Evolutionary conservation across 2,888 invertebrate genomes (phyloP), one percentile per base, ranked within the genome.

Genomic region (Heteromurus nitidus): DNA sequence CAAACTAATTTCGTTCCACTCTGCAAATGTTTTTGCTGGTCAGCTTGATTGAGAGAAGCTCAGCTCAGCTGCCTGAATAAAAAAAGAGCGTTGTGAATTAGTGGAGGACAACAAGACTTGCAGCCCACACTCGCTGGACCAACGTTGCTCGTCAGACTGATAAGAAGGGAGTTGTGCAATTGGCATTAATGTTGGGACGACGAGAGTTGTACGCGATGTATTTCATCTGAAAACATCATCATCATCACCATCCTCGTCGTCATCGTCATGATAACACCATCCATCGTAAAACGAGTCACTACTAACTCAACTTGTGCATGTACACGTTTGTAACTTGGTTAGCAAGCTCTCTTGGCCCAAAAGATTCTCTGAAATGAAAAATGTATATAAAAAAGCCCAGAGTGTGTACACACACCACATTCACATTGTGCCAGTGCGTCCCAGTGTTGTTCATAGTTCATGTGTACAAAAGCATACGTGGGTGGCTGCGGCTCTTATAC

Each of bases 191-290:
- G 13, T 36, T 5, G 5, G 5, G 13, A 9, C 13, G 36, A 36
- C 36, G 11, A 50, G 18, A 11, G 50, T 50, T 5, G n/a, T 5
- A 18, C 5, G 50, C n/a, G n/a, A n/a, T 50, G 13, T 3, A 58
- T 26, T 58, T 58, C 58, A 58, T 58, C 26, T 58, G 58, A 58
- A 58, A 58, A 11, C 58, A 58, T 26, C 58, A 58, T 24, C 58
- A 58, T 58, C 58, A 58, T 9, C 13, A 44, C n/a, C n/a, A n/a
- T 36, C 36, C 7, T 9, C 36, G 13, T 36, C 36, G 36, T 36
- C n/a, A 53, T 53, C n/a, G 20, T 53, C n/a, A 16, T 58, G 58
- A 58, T 58, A 58, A 58, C 58, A 58, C 11, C 50, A 50, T 50
- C 50, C 50, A 36, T 36, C 13, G 13, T 36, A 36, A 9, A 36